phyloP scores from a whole-genome alignment of 2,888 invertebrate species.

The Torymus aiolomorphi region DNA sequence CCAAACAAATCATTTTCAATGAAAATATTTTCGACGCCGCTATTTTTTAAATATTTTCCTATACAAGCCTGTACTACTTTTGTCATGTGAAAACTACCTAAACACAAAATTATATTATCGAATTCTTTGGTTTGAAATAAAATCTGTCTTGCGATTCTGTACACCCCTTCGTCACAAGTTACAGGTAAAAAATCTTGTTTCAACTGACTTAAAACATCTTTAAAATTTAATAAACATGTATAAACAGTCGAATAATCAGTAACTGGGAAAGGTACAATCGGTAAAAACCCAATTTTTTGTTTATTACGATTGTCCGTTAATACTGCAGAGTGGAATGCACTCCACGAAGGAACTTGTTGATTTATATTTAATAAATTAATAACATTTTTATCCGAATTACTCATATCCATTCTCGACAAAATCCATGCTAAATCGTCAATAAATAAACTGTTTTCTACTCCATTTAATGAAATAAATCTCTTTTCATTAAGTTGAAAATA shows the following conservation, averaged over 20 bases:
- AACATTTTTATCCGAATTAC: no score
- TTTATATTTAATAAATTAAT: neutral
- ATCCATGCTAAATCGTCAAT: neutral
- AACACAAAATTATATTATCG: slow-evolving; percentile 19
- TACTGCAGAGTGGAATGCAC: slow-evolving; percentile 17
- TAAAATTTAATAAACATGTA: slow-evolving; percentile 46
- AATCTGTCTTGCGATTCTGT: slow-evolving; percentile 38
- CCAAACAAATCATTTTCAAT: slow-evolving; percentile 21
- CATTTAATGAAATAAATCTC: neutral
- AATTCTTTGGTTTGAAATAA: slow-evolving; percentile 25
- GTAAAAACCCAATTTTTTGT: slow-evolving; percentile 41
- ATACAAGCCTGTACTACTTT: slow-evolving; percentile 25
- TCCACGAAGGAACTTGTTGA: neutral
- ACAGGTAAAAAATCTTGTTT: slow-evolving; percentile 40
- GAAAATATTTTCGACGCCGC: slow-evolving; percentile 45
- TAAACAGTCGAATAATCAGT: slow-evolving; percentile 45
- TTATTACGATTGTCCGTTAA: neutral
- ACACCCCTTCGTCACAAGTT: slow-evolving; percentile 46
- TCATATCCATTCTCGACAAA: neutral
- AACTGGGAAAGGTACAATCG: slow-evolving; percentile 33
- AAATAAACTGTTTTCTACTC: neutral
- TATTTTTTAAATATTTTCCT: slow-evolving; percentile 51
- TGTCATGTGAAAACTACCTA: slow-evolving; percentile 42
- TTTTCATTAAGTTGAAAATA: neutral
- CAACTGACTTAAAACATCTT: slow-evolving; percentile 26